Percentiles rank a stretch among this genome's conserved stretches.
Conservation (phyloP, 2,888 invertebrate species). For the Tolmerus cingulatus region DNA sequence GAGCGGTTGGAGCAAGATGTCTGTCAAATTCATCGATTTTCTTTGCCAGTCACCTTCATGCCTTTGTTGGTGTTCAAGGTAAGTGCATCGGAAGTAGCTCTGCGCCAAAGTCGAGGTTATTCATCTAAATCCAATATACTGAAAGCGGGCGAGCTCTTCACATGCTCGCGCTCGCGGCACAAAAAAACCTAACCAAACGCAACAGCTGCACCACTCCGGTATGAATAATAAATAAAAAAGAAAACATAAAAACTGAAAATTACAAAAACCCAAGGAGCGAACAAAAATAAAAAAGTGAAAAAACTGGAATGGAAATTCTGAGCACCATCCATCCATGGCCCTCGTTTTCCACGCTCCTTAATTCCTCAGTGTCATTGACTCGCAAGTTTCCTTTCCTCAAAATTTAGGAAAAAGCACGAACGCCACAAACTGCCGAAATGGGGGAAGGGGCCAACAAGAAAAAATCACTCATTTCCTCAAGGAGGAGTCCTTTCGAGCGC, state of each 20-base stretch:
- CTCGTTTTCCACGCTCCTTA: background rate
- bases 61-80: background rate
- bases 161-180: background rate
- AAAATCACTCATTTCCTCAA: background rate
- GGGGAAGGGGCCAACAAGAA: background rate
- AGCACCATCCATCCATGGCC: background rate
- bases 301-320: background rate
- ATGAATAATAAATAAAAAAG: background rate
- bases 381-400: conserved; percentile 6
- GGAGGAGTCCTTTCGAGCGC: background rate
- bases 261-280: background rate
- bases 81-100: background rate
- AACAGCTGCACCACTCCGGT: background rate
- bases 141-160: background rate
- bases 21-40: background rate
- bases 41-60: background rate
- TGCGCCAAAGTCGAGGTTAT: background rate
- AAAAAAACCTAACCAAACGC: background rate
- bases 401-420: conserved; percentile 4
- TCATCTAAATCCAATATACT: background rate
- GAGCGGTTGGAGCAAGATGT: no score
- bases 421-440: background rate
- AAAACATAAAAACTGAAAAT: background rate
- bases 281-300: background rate
- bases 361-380: conserved; percentile 24